phyloP scores from a whole-genome alignment of 2,888 invertebrate genomes.

The Phortica magna region DNA sequence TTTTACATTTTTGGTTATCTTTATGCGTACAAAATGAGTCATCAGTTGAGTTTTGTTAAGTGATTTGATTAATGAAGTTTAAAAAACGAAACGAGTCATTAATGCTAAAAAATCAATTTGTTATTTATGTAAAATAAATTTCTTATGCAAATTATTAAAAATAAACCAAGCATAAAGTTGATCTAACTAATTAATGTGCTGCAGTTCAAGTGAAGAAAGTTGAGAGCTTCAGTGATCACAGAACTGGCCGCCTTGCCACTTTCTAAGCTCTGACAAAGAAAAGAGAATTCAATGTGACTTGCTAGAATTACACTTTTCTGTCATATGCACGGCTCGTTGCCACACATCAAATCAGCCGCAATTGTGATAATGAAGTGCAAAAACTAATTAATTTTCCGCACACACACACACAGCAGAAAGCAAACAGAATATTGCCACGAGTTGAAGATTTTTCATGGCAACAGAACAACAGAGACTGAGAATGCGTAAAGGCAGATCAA shows the following conservation, averaged over 20 bases:
- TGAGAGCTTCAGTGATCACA: too few species aligned
- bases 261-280: too few species aligned
- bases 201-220: too few species aligned
- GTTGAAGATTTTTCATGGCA: constrained; percentile 70
- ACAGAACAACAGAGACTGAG: constrained; percentile 41
- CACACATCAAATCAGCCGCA: constrained; percentile 69
- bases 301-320: constrained; percentile 8
- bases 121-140: too few species aligned
- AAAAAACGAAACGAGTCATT: background rate
- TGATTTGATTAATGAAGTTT: constrained; percentile 13
- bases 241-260: too few species aligned
- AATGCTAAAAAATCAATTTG: background rate
- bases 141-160: too few species aligned
- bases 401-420: constrained; percentile 32
- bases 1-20: background rate
- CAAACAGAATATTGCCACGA: constrained; percentile 61
- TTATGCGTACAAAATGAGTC: background rate
- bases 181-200: too few species aligned
- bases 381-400: constrained; percentile 70
- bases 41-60: background rate
- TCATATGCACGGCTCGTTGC: constrained; percentile 60
- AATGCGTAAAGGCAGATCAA: constrained; percentile 53
- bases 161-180: too few species aligned
- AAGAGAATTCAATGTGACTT: background rate
- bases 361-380: constrained; percentile 72